Evolutionary conservation across 2,888 invertebrate species (phyloP).

Genomic region (Pollenia angustigena): DNA sequence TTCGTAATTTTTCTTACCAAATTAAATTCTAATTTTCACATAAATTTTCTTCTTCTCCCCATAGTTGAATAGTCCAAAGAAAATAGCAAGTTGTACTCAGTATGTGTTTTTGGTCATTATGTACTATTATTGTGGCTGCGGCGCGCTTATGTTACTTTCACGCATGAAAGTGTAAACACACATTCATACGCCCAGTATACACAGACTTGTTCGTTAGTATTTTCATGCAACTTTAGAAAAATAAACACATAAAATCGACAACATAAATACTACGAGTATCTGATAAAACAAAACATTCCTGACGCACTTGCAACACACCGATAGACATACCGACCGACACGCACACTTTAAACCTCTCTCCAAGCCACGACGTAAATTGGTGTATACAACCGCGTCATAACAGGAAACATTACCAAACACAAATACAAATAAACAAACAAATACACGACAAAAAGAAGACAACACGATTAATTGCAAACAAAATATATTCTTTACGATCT

Average conservation of each 20-base stretch:
- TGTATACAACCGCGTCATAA: constrained; percentile 70
- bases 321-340: not conserved
- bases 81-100: constrained; percentile 21
- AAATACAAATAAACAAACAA: not conserved
- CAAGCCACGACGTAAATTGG: constrained; percentile 37
- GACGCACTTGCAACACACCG: constrained; percentile 31
- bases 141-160: constrained; percentile 70
- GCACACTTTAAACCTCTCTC: constrained; percentile 7
- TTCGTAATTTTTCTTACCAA: not conserved
- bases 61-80: constrained; percentile 11
- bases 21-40: constrained; percentile 1
- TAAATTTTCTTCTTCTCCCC: constrained; percentile 2
- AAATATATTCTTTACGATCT: constrained; percentile 82
- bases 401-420: constrained; percentile 79
- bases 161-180: constrained; percentile 63
- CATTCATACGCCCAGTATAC: constrained; percentile 3
- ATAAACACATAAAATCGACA: constrained; percentile 68
- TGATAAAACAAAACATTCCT: constrained; percentile 67
- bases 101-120: constrained; percentile 47
- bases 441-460: constrained; percentile 9
- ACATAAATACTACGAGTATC: constrained; percentile 40
- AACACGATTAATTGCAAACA: constrained; percentile 67
- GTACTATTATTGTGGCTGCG: constrained; percentile 30
- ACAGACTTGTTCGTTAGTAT: not conserved
- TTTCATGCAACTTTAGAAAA: constrained; percentile 49